phyloP scores from a whole-genome alignment of 2,888 invertebrate genomes.

The Apamea anceps region DNA sequence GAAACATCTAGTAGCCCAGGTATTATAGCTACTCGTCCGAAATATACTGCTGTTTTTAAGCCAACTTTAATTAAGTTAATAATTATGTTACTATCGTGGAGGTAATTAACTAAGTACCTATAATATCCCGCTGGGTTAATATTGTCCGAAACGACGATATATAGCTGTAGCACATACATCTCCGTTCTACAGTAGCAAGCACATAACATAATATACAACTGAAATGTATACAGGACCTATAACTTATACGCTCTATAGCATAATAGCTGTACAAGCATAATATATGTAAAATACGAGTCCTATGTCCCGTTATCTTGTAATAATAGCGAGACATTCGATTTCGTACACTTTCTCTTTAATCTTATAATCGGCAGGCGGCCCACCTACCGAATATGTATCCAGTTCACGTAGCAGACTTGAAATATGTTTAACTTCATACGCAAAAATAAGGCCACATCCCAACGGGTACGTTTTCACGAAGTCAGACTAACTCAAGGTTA shows the following conservation, averaged over 20 bases:
- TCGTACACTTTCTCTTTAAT: constrained; percentile 50
- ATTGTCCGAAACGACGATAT: constrained; percentile 5
- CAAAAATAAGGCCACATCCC: constrained; percentile 54
- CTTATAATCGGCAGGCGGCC: constrained; percentile 27
- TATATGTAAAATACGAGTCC: constrained; percentile 34
- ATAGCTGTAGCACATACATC: constrained; percentile 1
- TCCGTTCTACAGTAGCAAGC: neutral
- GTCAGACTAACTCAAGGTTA: constrained; percentile 50
- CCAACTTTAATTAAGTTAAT: neutral
- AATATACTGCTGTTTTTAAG: neutral
- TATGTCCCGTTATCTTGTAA: constrained; percentile 29
- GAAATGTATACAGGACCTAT: neutral
- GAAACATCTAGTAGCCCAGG: neutral
- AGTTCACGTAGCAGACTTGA: constrained; percentile 77
- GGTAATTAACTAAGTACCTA: neutral
- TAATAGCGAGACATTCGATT: constrained; percentile 52
- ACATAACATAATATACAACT: neutral
- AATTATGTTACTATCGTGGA: neutral
- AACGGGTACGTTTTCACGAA: constrained; percentile 39
- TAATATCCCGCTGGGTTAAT: neutral
- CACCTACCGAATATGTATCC: constrained; percentile 68
- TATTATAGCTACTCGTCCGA: neutral
- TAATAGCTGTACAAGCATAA: constrained; percentile 23
- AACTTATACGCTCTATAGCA: constrained; percentile 18
- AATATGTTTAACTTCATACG: constrained; percentile 70